A percentile compares a stretch with the other conserved stretches of the same genome.
phyloP scores from a whole-genome alignment of 2,888 invertebrate genomes.

The Heteromurus nitidus region DNA sequence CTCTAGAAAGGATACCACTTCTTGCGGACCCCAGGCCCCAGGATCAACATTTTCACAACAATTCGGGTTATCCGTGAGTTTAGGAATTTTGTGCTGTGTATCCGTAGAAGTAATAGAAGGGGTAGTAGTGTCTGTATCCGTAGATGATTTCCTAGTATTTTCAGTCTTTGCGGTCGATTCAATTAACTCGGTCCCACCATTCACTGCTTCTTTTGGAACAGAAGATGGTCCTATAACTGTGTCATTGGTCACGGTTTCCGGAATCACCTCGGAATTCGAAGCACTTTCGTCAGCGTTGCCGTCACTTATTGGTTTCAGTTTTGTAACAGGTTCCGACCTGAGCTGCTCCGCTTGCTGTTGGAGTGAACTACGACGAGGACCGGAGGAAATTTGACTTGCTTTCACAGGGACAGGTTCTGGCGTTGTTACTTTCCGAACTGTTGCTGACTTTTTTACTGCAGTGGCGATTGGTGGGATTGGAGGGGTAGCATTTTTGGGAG shows the following conservation, averaged over 20 bases:
- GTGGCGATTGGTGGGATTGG: not conserved
- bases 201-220: not conserved
- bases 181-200: slow-evolving; percentile 9
- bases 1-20: slow-evolving; percentile 92
- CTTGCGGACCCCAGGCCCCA: slow-evolving; percentile 86
- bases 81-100: slow-evolving; percentile 77
- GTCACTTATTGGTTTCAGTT: not conserved
- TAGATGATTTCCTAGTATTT: slow-evolving; percentile 27
- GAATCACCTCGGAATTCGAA: slow-evolving; percentile 2
- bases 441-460: not conserved
- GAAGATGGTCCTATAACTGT: not conserved
- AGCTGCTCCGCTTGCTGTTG: slow-evolving; percentile 55
- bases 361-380: slow-evolving; percentile 47
- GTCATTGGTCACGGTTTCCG: slow-evolving; percentile 2
- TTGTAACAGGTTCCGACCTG: slow-evolving; percentile 5
- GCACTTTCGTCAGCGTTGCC: slow-evolving; percentile 21
- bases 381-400: slow-evolving; percentile 47
- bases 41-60: slow-evolving; percentile 79
- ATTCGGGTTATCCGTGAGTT: slow-evolving; percentile 80
- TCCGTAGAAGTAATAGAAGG: not conserved
- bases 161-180: slow-evolving; percentile 49
- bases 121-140: slow-evolving; percentile 38
- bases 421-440: not conserved
- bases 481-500: slow-evolving; percentile 26
- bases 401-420: slow-evolving; percentile 20